These are phyloP conservation scores for Nasonovia ribisnigri DNA, from an alignment of 2,888 invertebrate species.

Conservation along the genomic window DNA sequence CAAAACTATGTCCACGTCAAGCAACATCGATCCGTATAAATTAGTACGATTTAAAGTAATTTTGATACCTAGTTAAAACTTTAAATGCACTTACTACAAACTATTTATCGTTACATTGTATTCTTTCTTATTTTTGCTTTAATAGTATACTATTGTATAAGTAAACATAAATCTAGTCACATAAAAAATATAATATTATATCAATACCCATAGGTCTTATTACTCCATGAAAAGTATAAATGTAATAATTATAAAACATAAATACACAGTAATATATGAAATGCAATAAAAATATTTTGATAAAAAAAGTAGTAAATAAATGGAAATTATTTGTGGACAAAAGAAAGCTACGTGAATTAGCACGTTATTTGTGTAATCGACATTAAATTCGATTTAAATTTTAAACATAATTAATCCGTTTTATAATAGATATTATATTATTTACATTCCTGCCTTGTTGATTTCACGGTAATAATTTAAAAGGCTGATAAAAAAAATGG, in stretches of 20 bases:
- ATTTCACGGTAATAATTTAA: neutral
- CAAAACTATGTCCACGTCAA: neutral
- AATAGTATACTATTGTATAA: neutral
- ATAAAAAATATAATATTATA: neutral
- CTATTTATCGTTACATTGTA: neutral
- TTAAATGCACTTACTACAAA: neutral
- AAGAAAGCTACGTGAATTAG: neutral
- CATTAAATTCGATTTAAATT: neutral
- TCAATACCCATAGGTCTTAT: neutral
- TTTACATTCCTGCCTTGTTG: neutral
- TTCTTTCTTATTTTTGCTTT: neutral
- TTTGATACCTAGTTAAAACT: neutral
- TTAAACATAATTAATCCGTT: neutral
- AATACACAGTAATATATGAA: neutral
- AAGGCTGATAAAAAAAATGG: neutral
- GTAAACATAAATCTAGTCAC: neutral
- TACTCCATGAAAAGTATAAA: neutral
- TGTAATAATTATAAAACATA: neutral
- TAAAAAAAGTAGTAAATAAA: neutral
- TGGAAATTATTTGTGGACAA: neutral
- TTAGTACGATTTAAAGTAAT: neutral
- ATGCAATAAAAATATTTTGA: neutral
- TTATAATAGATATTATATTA: neutral
- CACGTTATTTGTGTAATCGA: neutral
- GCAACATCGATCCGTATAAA: neutral